Conservation (phyloP, 2,797 vertebrate species). For the Ctenosaura bakeri region DNA sequence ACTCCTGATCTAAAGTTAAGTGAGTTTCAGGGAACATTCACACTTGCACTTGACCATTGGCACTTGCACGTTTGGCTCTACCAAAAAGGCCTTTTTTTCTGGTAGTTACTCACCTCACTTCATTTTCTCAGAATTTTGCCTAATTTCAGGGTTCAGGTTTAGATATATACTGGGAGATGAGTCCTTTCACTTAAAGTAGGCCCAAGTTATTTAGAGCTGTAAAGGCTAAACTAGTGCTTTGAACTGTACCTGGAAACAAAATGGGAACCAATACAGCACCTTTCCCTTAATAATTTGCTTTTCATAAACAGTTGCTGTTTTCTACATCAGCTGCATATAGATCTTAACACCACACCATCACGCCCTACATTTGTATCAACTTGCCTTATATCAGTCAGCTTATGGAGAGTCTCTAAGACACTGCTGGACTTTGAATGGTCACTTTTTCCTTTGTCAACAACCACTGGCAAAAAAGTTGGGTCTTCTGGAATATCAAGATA, state of each 20-base stretch:
- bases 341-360: background rate
- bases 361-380: slow-evolving; percentile 3
- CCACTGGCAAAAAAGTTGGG: slow-evolving; percentile 69
- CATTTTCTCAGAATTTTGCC: background rate
- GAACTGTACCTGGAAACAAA: background rate
- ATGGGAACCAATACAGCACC: background rate
- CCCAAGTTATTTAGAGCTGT: background rate
- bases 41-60: background rate
- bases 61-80: background rate
- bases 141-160: background rate
- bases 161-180: background rate
- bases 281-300: background rate
- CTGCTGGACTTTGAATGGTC: slow-evolving; percentile 49
- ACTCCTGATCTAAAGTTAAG: background rate
- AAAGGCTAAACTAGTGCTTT: background rate
- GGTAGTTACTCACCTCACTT: background rate
- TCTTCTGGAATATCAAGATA: slow-evolving; percentile 74
- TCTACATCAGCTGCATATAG: background rate
- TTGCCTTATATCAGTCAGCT: slow-evolving; percentile 66
- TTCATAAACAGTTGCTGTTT: background rate
- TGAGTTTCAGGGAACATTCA: background rate
- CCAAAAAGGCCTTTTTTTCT: background rate
- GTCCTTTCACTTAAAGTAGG: background rate
- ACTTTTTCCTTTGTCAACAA: slow-evolving; percentile 41
- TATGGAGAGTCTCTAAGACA: slow-evolving; percentile 44